These are phyloP conservation scores for Semicossyphus pulcher DNA, from an alignment of 2,113 vertebrate species.

Conservation along the genomic window DNA sequence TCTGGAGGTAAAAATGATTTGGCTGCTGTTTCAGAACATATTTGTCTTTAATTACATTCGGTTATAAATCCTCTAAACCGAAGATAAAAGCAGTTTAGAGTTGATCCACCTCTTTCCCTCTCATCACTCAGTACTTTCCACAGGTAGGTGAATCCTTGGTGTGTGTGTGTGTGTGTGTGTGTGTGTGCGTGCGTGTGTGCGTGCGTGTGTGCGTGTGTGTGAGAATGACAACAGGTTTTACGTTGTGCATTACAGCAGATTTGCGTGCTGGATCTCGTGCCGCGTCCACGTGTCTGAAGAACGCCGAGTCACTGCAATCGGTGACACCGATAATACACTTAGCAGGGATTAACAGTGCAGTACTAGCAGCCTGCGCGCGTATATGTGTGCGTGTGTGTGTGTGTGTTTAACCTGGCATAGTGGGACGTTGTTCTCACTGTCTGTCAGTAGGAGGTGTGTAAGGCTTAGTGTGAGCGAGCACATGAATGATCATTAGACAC, in stretches of 20 bases:
- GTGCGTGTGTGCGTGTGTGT: background rate
- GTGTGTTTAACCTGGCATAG: background rate
- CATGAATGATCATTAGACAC: background rate
- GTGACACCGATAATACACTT: slow-evolving; percentile 58
- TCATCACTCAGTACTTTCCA: background rate
- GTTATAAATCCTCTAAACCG: no score
- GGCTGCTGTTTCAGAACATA: no score
- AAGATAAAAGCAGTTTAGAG: no score
- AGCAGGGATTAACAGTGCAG: slow-evolving; percentile 42
- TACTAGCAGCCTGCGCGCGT: background rate
- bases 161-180: background rate
- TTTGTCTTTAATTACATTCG: no score
- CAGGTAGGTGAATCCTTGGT: background rate
- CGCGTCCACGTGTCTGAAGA: slow-evolving; percentile 19
- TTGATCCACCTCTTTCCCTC: background rate
- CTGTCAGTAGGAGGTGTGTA: slow-evolving; percentile 13
- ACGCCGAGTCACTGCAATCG: slow-evolving; percentile 22
- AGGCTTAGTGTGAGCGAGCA: background rate
- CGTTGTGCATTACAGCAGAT: background rate
- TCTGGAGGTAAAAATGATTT: no score
- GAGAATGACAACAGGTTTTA: background rate
- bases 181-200: background rate
- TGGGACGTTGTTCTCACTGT: background rate
- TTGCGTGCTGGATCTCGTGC: slow-evolving; percentile 16
- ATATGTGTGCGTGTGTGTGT: slow-evolving; percentile 12